Evolutionary conservation across 2,888 invertebrate genomes (phyloP).

Genomic region (Thecophora atra): DNA sequence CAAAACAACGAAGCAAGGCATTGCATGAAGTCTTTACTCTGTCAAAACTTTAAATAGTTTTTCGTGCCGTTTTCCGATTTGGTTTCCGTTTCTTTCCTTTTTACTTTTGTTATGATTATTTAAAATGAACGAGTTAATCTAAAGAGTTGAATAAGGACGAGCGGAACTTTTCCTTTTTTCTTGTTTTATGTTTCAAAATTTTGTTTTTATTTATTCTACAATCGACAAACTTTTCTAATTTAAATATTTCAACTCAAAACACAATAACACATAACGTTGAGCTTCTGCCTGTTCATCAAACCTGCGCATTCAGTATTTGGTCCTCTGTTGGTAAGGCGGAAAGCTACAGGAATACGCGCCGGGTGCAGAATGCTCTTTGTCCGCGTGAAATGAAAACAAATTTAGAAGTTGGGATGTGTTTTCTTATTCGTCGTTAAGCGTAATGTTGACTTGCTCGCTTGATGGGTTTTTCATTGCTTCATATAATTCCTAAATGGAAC

Average conservation of each 20-base stretch:
- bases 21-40: neutral
- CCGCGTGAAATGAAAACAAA: neutral
- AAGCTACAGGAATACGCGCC: neutral
- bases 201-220: constrained; percentile 8
- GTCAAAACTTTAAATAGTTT: constrained; percentile 29
- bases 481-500: too few relatives aligned
- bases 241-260: constrained; percentile 33
- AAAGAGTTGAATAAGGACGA: too few relatives aligned
- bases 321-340: neutral
- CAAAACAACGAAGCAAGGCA: neutral
- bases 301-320: too few relatives aligned
- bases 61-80: constrained; percentile 1
- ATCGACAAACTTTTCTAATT: constrained; percentile 36
- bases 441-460: too few relatives aligned
- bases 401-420: too few relatives aligned
- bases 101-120: constrained; percentile 3
- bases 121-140: too few relatives aligned
- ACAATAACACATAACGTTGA: constrained; percentile 12
- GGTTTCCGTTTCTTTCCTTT: neutral
- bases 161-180: neutral
- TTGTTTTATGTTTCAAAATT: neutral
- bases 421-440: too few relatives aligned
- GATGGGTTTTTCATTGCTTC: too few relatives aligned
- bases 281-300: too few relatives aligned
- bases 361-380: neutral